These are phyloP conservation scores for Anguilla anguilla DNA, from an alignment of 2,797 vertebrate species.

Conservation along the genomic window DNA sequence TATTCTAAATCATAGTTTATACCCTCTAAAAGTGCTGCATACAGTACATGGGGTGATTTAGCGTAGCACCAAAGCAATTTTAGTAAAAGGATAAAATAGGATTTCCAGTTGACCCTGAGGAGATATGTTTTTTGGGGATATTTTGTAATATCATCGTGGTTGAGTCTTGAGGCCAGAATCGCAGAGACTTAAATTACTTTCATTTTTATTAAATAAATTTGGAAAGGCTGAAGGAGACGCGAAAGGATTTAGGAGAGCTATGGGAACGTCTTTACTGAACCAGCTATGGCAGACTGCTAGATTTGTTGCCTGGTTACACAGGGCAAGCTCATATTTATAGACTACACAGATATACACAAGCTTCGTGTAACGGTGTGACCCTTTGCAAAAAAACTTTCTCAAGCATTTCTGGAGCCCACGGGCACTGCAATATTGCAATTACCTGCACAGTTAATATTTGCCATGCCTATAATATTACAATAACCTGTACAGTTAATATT, in stretches of 20 bases:
- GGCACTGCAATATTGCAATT: too few species aligned
- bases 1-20: too few species aligned
- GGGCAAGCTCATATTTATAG: not conserved
- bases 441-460: too few species aligned
- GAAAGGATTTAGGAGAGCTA: not conserved
- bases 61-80: not conserved
- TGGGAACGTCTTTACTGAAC: not conserved
- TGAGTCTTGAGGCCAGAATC: not conserved
- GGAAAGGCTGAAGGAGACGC: not conserved
- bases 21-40: not conserved
- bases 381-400: not conserved
- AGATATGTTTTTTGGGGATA: not conserved
- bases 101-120: not conserved
- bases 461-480: too few species aligned
- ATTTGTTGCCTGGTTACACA: conserved; percentile 1
- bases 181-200: not conserved
- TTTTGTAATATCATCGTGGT: not conserved
- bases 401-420: too few species aligned
- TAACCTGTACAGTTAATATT: too few species aligned
- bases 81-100: not conserved
- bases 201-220: not conserved
- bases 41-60: not conserved
- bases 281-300: not conserved
- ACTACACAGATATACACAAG: not conserved
- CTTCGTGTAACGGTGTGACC: not conserved